Evolutionary conservation across 2,797 vertebrate species (phyloP).

Genomic region (Leptoclinus maculatus): DNA sequence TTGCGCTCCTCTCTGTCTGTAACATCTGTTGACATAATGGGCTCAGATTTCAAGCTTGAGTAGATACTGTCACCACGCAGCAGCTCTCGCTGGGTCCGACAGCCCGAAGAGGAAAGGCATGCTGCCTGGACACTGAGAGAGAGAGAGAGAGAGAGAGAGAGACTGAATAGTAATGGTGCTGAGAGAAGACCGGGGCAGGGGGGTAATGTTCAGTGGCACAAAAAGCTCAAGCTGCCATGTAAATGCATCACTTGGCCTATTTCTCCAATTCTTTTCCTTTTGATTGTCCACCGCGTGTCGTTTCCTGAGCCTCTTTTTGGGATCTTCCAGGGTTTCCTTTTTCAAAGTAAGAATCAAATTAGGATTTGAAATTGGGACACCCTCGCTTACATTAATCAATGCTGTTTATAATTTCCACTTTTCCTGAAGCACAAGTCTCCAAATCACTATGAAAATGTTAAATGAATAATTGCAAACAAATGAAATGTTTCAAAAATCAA

Average conservation of each 20-base stretch:
- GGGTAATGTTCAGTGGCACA: constrained; percentile 69
- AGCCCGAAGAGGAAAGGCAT: constrained; percentile 68
- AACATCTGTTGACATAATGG: constrained; percentile 84
- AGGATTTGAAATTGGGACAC: constrained; percentile 10
- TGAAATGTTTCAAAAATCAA: constrained; percentile 46
- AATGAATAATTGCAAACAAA: constrained; percentile 20
- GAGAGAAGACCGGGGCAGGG: constrained; percentile 50
- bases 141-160: constrained; percentile 14
- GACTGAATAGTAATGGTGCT: constrained; percentile 40
- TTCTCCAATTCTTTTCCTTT: constrained; percentile 48
- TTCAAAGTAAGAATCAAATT: constrained; percentile 12
- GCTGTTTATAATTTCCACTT: constrained; percentile 29
- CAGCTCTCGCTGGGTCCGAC: constrained; percentile 42
- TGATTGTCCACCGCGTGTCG: constrained; percentile 15
- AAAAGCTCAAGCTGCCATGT: constrained; percentile 73
- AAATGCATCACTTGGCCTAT: constrained; percentile 61
- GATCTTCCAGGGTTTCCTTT: constrained; percentile 32
- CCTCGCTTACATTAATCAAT: not conserved
- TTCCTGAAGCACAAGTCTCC: constrained; percentile 45
- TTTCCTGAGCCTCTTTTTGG: constrained; percentile 28
- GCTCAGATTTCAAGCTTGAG: constrained; percentile 82
- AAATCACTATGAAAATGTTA: constrained; percentile 26
- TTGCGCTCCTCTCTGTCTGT: constrained; percentile 65
- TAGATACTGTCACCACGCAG: constrained; percentile 65
- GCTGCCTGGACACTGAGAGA: constrained; percentile 49